A percentile compares a stretch with the other conserved stretches of the same genome.
These are phyloP conservation scores for Thyatira batis DNA, from an alignment of 2,888 invertebrate genomes.

Conservation along the genomic window DNA sequence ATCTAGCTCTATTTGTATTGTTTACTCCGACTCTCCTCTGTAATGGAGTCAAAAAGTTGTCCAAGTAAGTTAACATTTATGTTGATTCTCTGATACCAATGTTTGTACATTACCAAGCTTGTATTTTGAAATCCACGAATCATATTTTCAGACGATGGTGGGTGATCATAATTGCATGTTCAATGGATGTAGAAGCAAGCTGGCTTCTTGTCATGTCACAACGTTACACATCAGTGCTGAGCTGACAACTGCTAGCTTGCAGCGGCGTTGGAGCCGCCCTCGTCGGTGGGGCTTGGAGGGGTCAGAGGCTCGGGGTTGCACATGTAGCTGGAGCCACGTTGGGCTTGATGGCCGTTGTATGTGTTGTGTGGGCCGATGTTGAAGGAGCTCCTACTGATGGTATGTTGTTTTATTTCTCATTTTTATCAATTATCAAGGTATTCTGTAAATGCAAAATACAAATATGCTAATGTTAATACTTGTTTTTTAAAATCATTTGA, in stretches of 20 bases:
- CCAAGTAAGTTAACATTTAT: slow-evolving; percentile 75
- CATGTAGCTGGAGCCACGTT: slow-evolving; percentile 91
- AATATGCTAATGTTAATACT: no score
- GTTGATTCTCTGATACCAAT: not conserved
- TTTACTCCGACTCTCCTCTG: slow-evolving; percentile 90
- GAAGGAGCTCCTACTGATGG: slow-evolving; percentile 86
- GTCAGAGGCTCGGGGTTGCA: slow-evolving; percentile 87
- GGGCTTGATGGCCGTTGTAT: slow-evolving; percentile 91
- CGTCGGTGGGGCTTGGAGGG: slow-evolving; percentile 89
- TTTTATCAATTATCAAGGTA: not conserved
- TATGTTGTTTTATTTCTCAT: slow-evolving; percentile 33
- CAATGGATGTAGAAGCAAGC: slow-evolving; percentile 93
- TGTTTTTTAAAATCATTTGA: no score
- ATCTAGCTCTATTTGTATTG: slow-evolving; percentile 88
- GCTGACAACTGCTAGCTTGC: slow-evolving; percentile 91
- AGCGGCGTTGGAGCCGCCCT: slow-evolving; percentile 92
- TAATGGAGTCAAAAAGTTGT: slow-evolving; percentile 85
- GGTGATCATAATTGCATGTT: slow-evolving; percentile 89
- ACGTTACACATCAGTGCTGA: slow-evolving; percentile 74
- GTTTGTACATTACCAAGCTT: not conserved
- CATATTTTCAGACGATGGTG: slow-evolving; percentile 79
- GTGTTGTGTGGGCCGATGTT: slow-evolving; percentile 92
- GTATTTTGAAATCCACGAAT: slow-evolving; percentile 3
- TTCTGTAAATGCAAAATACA: no score
- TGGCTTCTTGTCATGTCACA: slow-evolving; percentile 92